Percentiles rank a stretch among this genome's conserved stretches.
These are phyloP conservation scores for Adela reaumurella DNA, from an alignment of 2,888 invertebrate genomes.

Conservation along the genomic window DNA sequence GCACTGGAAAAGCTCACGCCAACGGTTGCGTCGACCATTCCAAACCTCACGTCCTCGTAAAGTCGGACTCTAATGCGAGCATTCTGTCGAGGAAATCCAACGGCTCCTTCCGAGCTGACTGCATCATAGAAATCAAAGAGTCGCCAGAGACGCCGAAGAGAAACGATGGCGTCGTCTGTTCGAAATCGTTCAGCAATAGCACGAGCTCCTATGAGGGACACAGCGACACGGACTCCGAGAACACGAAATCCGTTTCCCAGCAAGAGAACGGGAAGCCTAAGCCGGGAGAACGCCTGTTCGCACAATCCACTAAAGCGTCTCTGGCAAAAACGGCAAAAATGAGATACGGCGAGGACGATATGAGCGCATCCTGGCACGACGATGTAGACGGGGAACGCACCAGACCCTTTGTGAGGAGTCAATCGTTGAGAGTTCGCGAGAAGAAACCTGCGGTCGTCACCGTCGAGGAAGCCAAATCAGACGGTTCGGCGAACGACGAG, in stretches of 20 bases:
- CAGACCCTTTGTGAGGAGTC: constrained; percentile 34
- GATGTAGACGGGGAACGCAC: constrained; percentile 44
- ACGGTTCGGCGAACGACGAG: constrained; percentile 36
- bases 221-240: constrained; percentile 64
- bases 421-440: constrained; percentile 34
- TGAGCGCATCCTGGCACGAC: constrained; percentile 28
- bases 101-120: constrained; percentile 26
- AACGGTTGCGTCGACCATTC: constrained; percentile 61
- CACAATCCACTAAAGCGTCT: constrained; percentile 57
- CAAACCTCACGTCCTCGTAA: constrained; percentile 37
- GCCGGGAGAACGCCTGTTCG: constrained; percentile 50
- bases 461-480: constrained; percentile 48
- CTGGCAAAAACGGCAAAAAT: constrained; percentile 59
- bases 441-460: constrained; percentile 44
- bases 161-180: constrained; percentile 25
- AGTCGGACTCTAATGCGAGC: constrained; percentile 45
- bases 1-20: constrained; percentile 74
- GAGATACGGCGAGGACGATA: constrained; percentile 52
- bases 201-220: constrained; percentile 64
- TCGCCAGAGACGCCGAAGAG: constrained; percentile 23
- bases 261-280: constrained; percentile 13
- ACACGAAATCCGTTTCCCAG: constrained; percentile 25
- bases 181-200: constrained; percentile 56
- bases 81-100: constrained; percentile 38
- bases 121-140: constrained; percentile 45